phyloP scores from a whole-genome alignment of 64 coral and sea anemone species.

The Dendronephthya gigantea region DNA sequence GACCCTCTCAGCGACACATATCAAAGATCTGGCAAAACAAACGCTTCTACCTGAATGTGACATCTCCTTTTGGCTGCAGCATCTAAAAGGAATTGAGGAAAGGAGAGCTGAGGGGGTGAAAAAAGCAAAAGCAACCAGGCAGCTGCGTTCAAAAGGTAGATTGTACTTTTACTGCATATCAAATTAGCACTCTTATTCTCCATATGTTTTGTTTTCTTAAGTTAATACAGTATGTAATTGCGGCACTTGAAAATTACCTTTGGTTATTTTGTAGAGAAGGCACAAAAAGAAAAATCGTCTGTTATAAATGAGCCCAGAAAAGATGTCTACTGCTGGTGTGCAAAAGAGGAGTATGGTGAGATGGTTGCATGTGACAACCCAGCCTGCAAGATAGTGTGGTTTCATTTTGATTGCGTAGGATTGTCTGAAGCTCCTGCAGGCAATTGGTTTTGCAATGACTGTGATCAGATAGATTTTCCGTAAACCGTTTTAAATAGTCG shows the following conservation, averaged over 20 bases:
- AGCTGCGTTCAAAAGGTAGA: not conserved
- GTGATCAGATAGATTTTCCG: not conserved
- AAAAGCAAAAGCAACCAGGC: constrained; percentile 10
- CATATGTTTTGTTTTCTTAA: too few species aligned
- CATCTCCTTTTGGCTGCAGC: not conserved
- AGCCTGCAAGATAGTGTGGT: not conserved
- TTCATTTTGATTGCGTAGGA: constrained; percentile 11
- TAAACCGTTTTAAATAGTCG: not conserved
- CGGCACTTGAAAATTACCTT: too few species aligned
- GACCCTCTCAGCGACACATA: not conserved
- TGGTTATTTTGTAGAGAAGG: too few species aligned
- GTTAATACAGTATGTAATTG: too few species aligned
- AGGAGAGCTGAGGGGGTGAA: constrained; percentile 2
- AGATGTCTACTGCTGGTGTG: not conserved
- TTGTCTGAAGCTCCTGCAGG: not conserved
- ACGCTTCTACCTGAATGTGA: constrained; percentile 10
- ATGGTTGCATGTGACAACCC: constrained; percentile 16
- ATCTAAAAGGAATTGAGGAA: not conserved
- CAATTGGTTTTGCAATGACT: not conserved
- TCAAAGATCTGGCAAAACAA: not conserved
- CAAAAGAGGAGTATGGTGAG: not conserved
- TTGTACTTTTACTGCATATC: not conserved
- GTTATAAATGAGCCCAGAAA: not conserved
- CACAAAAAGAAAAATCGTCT: too few species aligned
- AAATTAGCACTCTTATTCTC: not conserved